These are phyloP conservation scores for Formicarius rufipectus DNA, from an alignment of 2,113 vertebrate species.

Conservation along the genomic window DNA sequence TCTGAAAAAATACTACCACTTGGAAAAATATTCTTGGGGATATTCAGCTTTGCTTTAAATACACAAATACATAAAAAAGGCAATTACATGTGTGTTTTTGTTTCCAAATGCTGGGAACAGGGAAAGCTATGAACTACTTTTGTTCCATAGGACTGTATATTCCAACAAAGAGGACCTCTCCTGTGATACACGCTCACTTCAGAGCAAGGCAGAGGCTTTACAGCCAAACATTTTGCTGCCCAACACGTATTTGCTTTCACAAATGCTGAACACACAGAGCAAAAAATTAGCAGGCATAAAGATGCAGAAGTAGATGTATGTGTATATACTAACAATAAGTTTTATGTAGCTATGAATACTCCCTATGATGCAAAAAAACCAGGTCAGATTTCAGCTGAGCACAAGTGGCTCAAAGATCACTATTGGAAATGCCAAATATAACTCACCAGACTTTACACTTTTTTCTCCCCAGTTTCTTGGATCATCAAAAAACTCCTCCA, in stretches of 20 bases:
- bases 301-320: background rate
- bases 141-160: background rate
- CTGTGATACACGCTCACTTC: background rate
- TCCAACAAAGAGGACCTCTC: background rate
- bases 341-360: background rate
- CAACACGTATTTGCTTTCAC: background rate
- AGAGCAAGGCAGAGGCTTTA: background rate
- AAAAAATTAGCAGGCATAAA: background rate
- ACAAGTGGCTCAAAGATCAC: background rate
- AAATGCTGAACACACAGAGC: background rate
- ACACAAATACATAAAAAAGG: background rate
- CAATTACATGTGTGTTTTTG: accelerated
- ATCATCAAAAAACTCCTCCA: slow-evolving; percentile 94
- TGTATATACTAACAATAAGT: accelerated
- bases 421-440: background rate
- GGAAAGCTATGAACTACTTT: background rate
- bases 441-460: slow-evolving; percentile 90
- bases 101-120: background rate
- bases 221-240: background rate
- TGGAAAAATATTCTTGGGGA: background rate
- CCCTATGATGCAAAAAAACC: background rate
- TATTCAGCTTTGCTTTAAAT: background rate
- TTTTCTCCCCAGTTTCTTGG: slow-evolving; percentile 90
- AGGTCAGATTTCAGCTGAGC: background rate
- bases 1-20: background rate